Conservation (phyloP, 35 echinoderm and acorn worm genomes). For the Stichopus chloronotus region DNA sequence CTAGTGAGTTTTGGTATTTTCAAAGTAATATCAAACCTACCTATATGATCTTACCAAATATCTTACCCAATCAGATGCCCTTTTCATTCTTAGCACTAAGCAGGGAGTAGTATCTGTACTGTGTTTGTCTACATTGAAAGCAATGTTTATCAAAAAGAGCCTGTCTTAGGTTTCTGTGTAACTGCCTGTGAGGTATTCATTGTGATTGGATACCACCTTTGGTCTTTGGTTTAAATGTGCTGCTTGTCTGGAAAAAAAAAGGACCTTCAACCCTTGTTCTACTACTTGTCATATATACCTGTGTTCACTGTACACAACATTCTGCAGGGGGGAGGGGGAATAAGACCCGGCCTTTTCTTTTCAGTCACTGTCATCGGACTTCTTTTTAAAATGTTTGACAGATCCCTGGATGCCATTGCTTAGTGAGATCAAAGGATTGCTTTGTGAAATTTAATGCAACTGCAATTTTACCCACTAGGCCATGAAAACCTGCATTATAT, state of each 20-base stretch:
- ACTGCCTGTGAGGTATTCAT: background rate
- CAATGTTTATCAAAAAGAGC: background rate
- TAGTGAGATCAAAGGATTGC: background rate
- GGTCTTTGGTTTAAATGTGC: background rate
- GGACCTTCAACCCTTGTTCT: background rate
- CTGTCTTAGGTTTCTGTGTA: background rate
- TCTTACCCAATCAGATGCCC: no score
- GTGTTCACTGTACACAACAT: background rate
- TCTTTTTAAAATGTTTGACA: background rate
- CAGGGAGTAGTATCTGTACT: background rate
- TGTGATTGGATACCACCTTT: background rate
- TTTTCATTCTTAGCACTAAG: no score
- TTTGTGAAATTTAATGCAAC: conserved; percentile 1
- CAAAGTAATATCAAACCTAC: no score
- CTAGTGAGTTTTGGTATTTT: no score
- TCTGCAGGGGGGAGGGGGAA: background rate
- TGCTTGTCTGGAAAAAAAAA: background rate
- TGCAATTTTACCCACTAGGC: background rate
- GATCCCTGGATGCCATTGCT: background rate
- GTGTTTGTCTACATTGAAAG: background rate
- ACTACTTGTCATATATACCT: background rate
- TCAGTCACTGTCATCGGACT: background rate
- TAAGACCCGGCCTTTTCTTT: background rate
- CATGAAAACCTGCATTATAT: background rate
- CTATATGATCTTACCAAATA: no score